A percentile compares a stretch with the other conserved stretches of the same genome.
phyloP scores from a whole-genome alignment of 2,113 vertebrate species.

The Cichladusa arquata region DNA sequence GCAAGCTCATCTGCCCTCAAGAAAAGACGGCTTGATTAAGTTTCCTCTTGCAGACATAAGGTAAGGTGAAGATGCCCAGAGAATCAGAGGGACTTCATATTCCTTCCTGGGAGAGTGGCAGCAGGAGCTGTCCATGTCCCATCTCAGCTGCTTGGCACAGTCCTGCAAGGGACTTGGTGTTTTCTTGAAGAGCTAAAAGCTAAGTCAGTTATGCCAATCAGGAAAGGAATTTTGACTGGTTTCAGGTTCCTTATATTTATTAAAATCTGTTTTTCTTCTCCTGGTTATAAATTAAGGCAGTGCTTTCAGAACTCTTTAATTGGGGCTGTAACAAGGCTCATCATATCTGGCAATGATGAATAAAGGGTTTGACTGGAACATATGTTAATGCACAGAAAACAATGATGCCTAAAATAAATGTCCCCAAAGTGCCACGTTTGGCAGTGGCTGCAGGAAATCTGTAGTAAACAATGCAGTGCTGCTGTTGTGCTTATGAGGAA shows the following conservation, averaged over 20 bases:
- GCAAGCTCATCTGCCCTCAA: background rate
- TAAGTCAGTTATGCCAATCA: background rate
- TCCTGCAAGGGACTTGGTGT: rapidly evolving
- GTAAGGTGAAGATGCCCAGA: background rate
- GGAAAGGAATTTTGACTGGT: background rate
- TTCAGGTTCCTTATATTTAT: background rate
- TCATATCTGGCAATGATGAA: background rate
- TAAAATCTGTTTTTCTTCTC: background rate
- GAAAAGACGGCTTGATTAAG: background rate
- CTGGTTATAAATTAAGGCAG: background rate
- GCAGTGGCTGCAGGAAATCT: background rate
- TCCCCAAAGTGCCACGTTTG: constrained; percentile 1
- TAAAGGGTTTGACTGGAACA: constrained; percentile 15
- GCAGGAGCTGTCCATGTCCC: background rate
- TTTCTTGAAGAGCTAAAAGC: background rate
- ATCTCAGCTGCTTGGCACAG: background rate
- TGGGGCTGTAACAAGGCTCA: background rate
- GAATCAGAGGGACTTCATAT: background rate
- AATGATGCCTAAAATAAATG: constrained; percentile 12
- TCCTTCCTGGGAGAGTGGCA: background rate
- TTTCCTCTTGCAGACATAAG: background rate
- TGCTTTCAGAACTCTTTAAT: constrained; percentile 12
- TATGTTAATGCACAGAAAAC: constrained; percentile 19
- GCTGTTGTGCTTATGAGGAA: background rate
- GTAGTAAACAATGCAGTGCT: background rate